phyloP scores from a whole-genome alignment of 2,797 vertebrate species.

The Melanotaenia boesemani region DNA sequence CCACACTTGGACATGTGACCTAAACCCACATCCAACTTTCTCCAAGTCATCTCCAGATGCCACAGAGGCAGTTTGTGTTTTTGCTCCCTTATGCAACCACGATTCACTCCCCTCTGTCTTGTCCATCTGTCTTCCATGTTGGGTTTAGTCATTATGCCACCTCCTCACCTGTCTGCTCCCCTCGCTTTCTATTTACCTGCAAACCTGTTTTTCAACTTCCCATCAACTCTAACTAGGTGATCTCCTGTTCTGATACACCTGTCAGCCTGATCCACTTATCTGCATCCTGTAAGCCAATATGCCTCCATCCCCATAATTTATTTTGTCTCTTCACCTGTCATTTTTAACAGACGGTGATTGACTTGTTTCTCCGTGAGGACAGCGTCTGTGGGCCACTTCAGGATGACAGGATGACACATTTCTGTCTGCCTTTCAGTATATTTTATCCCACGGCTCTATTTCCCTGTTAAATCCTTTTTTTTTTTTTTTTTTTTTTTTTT shows the following conservation, averaged over 20 bases:
- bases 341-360: conserved; percentile 60
- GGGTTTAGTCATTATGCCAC: conserved; percentile 24
- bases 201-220: conserved; percentile 21
- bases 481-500: conserved; percentile 37
- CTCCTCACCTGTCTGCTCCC: conserved; percentile 38
- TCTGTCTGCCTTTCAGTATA: conserved; percentile 35
- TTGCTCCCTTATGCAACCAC: conserved; percentile 8
- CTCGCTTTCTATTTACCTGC: conserved; percentile 32
- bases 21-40: conserved; percentile 27
- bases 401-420: conserved; percentile 64
- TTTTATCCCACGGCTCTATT: conserved; percentile 47
- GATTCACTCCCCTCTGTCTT: conserved; percentile 8
- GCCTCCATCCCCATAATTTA: conserved; percentile 52
- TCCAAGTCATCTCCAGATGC: conserved; percentile 39
- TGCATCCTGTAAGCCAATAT: conserved; percentile 43
- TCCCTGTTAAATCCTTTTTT: conserved; percentile 21
- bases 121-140: conserved; percentile 6
- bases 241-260: conserved; percentile 27
- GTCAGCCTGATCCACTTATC: conserved; percentile 39
- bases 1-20: conserved; percentile 47
- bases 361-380: conserved; percentile 36
- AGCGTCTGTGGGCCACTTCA: conserved; percentile 15
- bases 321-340: conserved; percentile 61
- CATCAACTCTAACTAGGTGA: conserved; percentile 15
- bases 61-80: conserved; percentile 10